These are phyloP conservation scores for Liodrosophila aerea DNA, from an alignment of 2,888 invertebrate species.

Conservation along the genomic window DNA sequence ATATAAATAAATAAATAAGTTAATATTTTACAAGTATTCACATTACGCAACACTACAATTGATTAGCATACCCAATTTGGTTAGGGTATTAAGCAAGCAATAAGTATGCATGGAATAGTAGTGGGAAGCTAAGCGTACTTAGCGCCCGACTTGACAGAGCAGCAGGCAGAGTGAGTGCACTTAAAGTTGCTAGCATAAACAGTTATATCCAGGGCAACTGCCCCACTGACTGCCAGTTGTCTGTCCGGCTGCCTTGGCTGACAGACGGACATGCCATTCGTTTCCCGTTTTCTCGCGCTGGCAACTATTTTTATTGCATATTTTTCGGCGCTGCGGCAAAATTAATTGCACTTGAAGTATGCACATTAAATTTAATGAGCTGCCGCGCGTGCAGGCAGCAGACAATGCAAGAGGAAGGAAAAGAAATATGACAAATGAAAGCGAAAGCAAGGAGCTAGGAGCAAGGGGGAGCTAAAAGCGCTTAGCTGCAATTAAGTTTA, in stretches of 20 bases:
- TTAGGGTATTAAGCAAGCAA: conserved; percentile 40
- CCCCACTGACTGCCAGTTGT: neutral
- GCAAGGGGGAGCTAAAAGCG: conserved; percentile 13
- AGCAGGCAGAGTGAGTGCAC: conserved; percentile 26
- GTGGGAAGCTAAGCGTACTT: conserved; percentile 41
- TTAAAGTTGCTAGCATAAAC: conserved; percentile 42
- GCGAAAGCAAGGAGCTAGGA: neutral
- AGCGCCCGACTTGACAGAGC: conserved; percentile 25
- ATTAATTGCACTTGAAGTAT: conserved; percentile 72
- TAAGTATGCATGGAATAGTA: conserved; percentile 59
- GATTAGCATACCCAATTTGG: neutral
- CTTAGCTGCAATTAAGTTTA: conserved; percentile 72
- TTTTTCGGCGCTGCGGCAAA: conserved; percentile 56
- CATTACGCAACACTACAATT: too few relatives aligned
- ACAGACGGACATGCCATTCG: conserved; percentile 24
- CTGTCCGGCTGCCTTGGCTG: neutral
- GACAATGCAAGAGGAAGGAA: conserved; percentile 14
- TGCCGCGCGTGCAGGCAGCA: conserved; percentile 28
- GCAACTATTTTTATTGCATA: conserved; percentile 72
- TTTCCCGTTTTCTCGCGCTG: conserved; percentile 46
- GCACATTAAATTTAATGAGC: conserved; percentile 74
- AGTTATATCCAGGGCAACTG: conserved; percentile 13
- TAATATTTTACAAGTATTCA: too few relatives aligned
- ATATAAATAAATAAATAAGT: too few relatives aligned
- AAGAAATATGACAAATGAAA: neutral